Conservation (phyloP, 2,888 invertebrate genomes). For the Andricus curvator region DNA sequence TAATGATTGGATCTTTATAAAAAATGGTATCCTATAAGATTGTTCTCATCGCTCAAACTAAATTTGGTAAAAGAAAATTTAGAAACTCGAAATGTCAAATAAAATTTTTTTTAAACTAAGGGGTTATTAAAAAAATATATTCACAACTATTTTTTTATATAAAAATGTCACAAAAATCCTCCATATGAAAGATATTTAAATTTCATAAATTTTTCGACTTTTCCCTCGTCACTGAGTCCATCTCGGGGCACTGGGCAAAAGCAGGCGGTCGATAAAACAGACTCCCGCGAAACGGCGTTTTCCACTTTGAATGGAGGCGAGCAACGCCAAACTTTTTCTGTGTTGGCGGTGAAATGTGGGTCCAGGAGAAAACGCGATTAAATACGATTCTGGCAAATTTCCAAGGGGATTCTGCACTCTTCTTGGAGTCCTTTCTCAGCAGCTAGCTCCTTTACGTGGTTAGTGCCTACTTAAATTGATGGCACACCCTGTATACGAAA, state of each 20-base stretch:
- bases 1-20: no score
- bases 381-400: constrained; percentile 54
- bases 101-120: no score
- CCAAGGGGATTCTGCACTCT: constrained; percentile 49
- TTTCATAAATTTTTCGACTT: no score
- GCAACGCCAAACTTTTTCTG: constrained; percentile 10
- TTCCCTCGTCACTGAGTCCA: constrained; percentile 54
- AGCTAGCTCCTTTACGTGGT: constrained; percentile 3
- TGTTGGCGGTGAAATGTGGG: constrained; percentile 54
- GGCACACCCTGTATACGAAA: constrained; percentile 36
- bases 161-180: no score
- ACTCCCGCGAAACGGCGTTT: constrained; percentile 43
- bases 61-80: no score
- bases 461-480: constrained; percentile 25
- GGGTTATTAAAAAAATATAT: no score
- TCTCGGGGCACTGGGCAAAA: constrained; percentile 55
- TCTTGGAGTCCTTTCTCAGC: constrained; percentile 19
- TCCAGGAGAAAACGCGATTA: constrained; percentile 56
- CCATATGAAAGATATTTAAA: no score
- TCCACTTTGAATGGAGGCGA: constrained; percentile 40
- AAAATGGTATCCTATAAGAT: no score
- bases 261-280: constrained; percentile 60
- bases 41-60: no score
- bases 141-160: no score
- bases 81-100: no score